A percentile compares a stretch with the other conserved stretches of the same genome.
Conservation (phyloP, 2,888 invertebrate species). For the Agriopis marginaria region DNA sequence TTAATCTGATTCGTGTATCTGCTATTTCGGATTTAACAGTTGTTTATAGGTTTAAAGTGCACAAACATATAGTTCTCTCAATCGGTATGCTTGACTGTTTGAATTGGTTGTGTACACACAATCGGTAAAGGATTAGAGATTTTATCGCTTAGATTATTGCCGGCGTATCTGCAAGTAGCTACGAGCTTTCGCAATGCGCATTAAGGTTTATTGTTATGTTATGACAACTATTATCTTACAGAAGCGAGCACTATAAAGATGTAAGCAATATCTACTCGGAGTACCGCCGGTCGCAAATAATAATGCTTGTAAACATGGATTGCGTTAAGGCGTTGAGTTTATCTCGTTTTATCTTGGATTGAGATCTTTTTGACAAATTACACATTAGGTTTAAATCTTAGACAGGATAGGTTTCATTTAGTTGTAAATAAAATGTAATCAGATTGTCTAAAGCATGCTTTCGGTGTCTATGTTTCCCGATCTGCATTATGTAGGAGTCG, state of each 20-base stretch:
- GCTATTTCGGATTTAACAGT: slow-evolving; percentile 63
- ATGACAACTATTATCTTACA: slow-evolving; percentile 40
- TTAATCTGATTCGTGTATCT: slow-evolving; percentile 70
- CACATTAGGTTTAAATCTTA: slow-evolving; percentile 20
- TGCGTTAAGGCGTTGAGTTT: slow-evolving; percentile 36
- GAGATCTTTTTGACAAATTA: slow-evolving; percentile 29
- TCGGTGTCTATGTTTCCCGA: not conserved
- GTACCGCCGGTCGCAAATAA: slow-evolving; percentile 33
- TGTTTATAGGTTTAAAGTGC: slow-evolving; percentile 59
- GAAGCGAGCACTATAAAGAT: slow-evolving; percentile 38
- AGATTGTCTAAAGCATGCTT: not conserved
- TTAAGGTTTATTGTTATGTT: slow-evolving; percentile 44
- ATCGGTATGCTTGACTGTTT: slow-evolving; percentile 47
- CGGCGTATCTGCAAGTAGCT: slow-evolving; percentile 33
- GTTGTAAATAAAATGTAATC: slow-evolving; percentile 1
- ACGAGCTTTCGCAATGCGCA: slow-evolving; percentile 37
- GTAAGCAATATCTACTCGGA: slow-evolving; percentile 30
- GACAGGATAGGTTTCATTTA: slow-evolving; percentile 15
- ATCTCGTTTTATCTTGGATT: slow-evolving; percentile 20
- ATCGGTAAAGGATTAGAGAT: slow-evolving; percentile 44
- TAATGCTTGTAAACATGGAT: slow-evolving; percentile 33
- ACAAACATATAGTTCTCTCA: slow-evolving; percentile 50
- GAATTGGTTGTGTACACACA: slow-evolving; percentile 45
- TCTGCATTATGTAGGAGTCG: not conserved
- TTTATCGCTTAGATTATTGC: slow-evolving; percentile 40